phyloP scores from a whole-genome alignment of 2,797 vertebrate species.

The Anomalospiza imberbis region DNA sequence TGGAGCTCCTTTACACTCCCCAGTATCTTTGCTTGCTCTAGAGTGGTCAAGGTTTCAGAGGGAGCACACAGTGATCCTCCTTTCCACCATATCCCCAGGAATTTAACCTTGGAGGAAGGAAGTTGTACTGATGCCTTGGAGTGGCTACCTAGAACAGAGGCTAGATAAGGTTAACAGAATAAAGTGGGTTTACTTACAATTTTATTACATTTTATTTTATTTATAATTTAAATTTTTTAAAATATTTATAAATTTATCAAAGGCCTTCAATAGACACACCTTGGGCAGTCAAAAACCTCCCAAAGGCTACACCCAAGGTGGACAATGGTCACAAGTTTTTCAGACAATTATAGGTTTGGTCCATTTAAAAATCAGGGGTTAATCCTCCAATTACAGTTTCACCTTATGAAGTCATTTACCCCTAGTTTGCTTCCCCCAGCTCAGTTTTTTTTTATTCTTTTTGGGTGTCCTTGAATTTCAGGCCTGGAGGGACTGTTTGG shows the following conservation, averaged over 20 bases:
- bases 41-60: not conserved
- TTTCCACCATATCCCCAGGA: not conserved
- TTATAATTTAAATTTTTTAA: too few relatives aligned
- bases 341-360: not conserved
- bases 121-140: not conserved
- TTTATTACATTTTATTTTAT: too few relatives aligned
- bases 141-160: not conserved
- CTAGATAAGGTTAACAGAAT: not conserved
- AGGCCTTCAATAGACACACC: not conserved
- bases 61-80: not conserved
- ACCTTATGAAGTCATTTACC: not conserved
- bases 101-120: too few relatives aligned
- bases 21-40: not conserved
- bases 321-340: not conserved
- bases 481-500: not conserved
- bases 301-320: too few relatives aligned
- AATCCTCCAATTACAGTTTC: not conserved
- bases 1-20: not conserved
- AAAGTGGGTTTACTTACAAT: too few relatives aligned
- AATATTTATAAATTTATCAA: too few relatives aligned
- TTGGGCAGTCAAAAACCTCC: not conserved
- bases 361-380: not conserved
- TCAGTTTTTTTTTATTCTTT: not conserved
- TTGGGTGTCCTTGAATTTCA: not conserved
- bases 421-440: not conserved